Percentiles rank a stretch among this genome's conserved stretches.
phyloP scores from a whole-genome alignment of 2,888 invertebrate species.

The Tetragonula carbonaria region DNA sequence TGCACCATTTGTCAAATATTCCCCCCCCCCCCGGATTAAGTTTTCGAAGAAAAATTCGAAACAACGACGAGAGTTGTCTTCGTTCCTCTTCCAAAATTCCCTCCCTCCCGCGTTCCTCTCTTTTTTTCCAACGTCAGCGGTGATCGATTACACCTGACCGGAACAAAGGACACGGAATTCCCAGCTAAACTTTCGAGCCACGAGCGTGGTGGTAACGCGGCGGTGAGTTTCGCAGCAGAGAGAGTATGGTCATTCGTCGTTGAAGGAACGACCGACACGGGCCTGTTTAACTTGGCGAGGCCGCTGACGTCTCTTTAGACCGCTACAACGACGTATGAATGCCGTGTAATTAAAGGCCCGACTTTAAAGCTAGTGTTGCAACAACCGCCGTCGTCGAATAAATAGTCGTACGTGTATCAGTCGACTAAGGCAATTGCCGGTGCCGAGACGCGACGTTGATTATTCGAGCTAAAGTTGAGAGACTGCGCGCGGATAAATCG shows the following conservation, averaged over 20 bases:
- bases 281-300: slow-evolving; percentile 14
- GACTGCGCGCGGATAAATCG: neutral
- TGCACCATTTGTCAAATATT: neutral
- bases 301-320: slow-evolving; percentile 21
- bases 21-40: no score
- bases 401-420: neutral
- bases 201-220: neutral
- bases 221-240: neutral
- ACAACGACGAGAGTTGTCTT: no score
- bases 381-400: neutral
- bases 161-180: neutral
- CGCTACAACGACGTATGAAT: slow-evolving; percentile 15
- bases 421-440: neutral
- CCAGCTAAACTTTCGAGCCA: slow-evolving; percentile 9
- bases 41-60: neutral
- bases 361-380: slow-evolving; percentile 5
- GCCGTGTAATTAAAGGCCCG: slow-evolving; percentile 19
- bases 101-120: neutral
- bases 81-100: neutral
- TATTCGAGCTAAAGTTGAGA: slow-evolving; percentile 18
- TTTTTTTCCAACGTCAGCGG: neutral
- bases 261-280: neutral
- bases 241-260: neutral
- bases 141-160: neutral
- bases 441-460: slow-evolving; percentile 20